phyloP scores from a whole-genome alignment of 1,140 invertebrate species.

The Plutomurus gul region DNA sequence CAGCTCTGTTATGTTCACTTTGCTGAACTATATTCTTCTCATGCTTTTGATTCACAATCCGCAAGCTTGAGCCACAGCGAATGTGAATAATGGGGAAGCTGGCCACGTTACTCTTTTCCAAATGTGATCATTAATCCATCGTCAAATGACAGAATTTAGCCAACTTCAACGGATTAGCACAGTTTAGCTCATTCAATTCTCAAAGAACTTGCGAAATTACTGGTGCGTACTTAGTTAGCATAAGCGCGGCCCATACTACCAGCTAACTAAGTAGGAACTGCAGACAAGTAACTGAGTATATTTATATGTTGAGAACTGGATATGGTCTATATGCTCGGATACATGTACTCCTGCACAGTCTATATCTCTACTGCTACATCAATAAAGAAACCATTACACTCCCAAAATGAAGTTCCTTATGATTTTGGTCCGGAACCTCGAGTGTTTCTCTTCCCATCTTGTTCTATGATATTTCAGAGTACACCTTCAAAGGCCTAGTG shows the following conservation, averaged over 20 bases:
- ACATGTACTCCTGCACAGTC: too few relatives aligned
- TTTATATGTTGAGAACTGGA: too few relatives aligned
- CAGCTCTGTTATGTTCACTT: not conserved
- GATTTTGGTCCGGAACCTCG: not conserved
- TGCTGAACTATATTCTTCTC: constrained; percentile 3
- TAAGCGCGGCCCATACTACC: not conserved
- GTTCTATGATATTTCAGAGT: too few relatives aligned
- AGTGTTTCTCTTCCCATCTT: constrained; percentile 4
- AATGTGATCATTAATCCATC: constrained; percentile 35
- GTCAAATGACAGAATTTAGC: constrained; percentile 33
- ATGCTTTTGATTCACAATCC: constrained; percentile 26
- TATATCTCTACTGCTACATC: not conserved
- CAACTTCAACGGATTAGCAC: constrained; percentile 23
- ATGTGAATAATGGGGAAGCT: constrained; percentile 29
- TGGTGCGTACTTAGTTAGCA: not conserved
- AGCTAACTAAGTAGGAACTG: too few relatives aligned
- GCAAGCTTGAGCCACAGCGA: constrained; percentile 12
- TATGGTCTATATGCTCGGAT: too few relatives aligned
- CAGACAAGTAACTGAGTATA: too few relatives aligned
- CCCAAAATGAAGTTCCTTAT: not conserved
- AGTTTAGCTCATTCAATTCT: constrained; percentile 14
- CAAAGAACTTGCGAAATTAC: constrained; percentile 3
- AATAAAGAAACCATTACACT: not conserved
- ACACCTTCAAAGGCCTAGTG: too few relatives aligned
- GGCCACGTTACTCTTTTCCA: constrained; percentile 15